phyloP scores from a whole-genome alignment of 2,113 vertebrate genomes.

The Ciconia stormi region DNA sequence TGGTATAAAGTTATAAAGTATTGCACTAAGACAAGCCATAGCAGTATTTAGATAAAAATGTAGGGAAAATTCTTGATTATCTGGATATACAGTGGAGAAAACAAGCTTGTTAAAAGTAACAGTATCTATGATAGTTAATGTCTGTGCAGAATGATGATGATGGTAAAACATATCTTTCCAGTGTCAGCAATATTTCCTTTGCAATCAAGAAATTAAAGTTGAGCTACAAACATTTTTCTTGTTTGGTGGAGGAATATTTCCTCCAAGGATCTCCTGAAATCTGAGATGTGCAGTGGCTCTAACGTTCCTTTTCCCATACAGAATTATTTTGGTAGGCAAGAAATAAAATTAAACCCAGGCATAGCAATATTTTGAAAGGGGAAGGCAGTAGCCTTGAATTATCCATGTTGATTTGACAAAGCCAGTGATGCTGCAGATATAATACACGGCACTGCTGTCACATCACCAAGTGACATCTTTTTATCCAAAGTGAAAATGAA shows the following conservation, averaged over 20 bases:
- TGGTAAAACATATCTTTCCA: not conserved
- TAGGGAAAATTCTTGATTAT: constrained; percentile 2
- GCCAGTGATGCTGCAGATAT: constrained; percentile 31
- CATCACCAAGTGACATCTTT: constrained; percentile 45
- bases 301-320: not conserved
- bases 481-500: constrained; percentile 67
- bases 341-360: constrained; percentile 37
- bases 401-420: constrained; percentile 52
- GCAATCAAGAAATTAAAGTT: constrained; percentile 39
- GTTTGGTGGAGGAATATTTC: not conserved
- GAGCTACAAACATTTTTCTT: constrained; percentile 10
- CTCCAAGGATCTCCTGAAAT: constrained; percentile 24
- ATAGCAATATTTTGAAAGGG: constrained; percentile 11
- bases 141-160: not conserved
- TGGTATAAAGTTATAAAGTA: not conserved
- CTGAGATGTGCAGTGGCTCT: not conserved
- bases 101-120: constrained; percentile 20
- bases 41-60: not conserved
- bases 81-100: not conserved
- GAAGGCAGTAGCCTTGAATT: constrained; percentile 56
- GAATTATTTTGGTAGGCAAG: constrained; percentile 28
- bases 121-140: not conserved
- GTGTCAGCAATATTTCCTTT: constrained; percentile 2
- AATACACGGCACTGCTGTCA: constrained; percentile 28
- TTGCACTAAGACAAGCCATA: not conserved